Evolutionary conservation across 2,888 invertebrate genomes (phyloP).

Genomic region (Plebejus anna): DNA sequence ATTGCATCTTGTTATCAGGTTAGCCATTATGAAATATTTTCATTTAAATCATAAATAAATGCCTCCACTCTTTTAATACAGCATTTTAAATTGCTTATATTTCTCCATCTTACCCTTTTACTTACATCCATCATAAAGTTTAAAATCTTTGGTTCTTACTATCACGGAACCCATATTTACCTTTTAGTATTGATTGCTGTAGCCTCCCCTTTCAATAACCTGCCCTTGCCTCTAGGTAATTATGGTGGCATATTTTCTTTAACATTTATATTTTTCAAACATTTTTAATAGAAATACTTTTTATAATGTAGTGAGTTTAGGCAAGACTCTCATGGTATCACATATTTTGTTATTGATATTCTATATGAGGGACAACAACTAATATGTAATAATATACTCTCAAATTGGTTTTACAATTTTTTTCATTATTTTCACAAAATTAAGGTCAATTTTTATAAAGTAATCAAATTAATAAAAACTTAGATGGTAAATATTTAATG

Average conservation of each 20-base stretch:
- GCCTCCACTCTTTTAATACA: constrained; percentile 52
- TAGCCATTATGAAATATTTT: constrained; percentile 54
- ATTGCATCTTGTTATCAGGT: constrained; percentile 56
- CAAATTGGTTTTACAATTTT: constrained; percentile 10
- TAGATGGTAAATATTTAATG: constrained; percentile 23
- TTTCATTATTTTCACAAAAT: constrained; percentile 25
- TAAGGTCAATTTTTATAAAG: constrained; percentile 6
- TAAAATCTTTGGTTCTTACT: too few relatives aligned
- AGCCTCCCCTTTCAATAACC: too few relatives aligned
- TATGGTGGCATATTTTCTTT: too few relatives aligned
- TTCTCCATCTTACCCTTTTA: background rate
- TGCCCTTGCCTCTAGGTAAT: too few relatives aligned
- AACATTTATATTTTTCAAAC: too few relatives aligned
- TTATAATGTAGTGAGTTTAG: too few relatives aligned
- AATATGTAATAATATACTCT: constrained; percentile 19
- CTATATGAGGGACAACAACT: background rate
- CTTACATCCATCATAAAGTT: background rate
- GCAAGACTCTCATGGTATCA: too few relatives aligned
- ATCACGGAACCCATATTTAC: background rate
- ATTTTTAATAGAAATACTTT: too few relatives aligned
- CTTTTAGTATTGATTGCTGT: background rate
- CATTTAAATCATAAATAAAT: constrained; percentile 63
- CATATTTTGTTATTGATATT: too few relatives aligned
- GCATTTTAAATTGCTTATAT: constrained; percentile 42
- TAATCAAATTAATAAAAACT: constrained; percentile 18